Conservation (phyloP, 2,113 vertebrate genomes). For the Uropsilus gracilis region DNA sequence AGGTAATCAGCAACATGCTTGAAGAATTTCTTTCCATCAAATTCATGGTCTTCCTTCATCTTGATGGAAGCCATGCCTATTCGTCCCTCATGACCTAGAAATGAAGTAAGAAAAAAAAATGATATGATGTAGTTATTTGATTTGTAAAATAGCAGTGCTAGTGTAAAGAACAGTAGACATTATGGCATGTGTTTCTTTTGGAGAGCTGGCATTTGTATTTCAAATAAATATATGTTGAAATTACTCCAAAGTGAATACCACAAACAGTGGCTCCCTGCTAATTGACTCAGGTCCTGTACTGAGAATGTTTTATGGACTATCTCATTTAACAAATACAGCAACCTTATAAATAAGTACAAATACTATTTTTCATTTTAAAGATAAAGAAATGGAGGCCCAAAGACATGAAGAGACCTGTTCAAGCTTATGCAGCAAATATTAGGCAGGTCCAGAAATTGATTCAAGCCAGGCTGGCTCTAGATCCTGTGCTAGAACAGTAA, state of each 20-base stretch:
- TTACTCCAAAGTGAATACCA: background rate
- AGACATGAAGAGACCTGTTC: background rate
- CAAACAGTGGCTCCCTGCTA: background rate
- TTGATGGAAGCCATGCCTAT: conserved; percentile 92
- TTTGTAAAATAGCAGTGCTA: background rate
- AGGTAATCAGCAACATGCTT: conserved; percentile 86
- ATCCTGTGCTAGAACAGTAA: background rate
- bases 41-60: conserved; percentile 86
- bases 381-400: conserved; percentile 1
- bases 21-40: conserved; percentile 86
- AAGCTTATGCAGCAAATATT: background rate
- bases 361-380: background rate
- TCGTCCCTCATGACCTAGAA: conserved; percentile 91
- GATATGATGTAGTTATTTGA: background rate
- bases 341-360: background rate
- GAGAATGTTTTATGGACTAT: background rate
- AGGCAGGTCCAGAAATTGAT: background rate
- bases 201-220: conserved; percentile 19
- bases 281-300: background rate
- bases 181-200: background rate
- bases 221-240: background rate
- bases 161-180: background rate
- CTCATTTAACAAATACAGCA: background rate
- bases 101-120: background rate
- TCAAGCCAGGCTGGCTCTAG: background rate